Conservation (phyloP, 2,797 vertebrate species). For the Gallinago stenura region DNA sequence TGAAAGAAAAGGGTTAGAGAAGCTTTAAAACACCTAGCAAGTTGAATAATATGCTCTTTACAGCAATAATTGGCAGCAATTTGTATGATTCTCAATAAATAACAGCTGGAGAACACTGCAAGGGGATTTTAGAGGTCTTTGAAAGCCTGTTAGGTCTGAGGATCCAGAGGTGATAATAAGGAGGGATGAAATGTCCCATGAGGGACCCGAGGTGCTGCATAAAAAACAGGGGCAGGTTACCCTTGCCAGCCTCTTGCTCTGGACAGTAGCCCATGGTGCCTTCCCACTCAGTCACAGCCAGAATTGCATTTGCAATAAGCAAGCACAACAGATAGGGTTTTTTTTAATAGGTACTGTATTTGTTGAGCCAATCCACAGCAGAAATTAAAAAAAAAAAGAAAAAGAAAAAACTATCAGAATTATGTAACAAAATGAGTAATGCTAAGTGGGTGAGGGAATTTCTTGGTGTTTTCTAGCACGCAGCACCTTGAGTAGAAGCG, state of each 20-base stretch:
- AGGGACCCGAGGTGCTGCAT: background rate
- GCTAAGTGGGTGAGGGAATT: conserved; percentile 47
- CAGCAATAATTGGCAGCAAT: background rate
- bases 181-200: background rate
- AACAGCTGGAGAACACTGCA: background rate
- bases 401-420: background rate
- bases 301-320: conserved; percentile 1
- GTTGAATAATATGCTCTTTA: background rate
- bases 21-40: background rate
- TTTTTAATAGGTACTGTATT: background rate
- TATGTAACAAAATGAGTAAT: conserved; percentile 43
- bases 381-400: background rate
- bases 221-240: background rate
- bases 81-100: background rate
- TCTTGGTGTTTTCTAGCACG: conserved; percentile 62
- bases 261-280: background rate
- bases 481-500: background rate
- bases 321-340: background rate
- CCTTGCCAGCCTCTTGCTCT: background rate
- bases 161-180: background rate
- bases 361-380: background rate
- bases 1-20: background rate
- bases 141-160: background rate
- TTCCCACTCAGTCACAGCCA: background rate
- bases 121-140: background rate